phyloP scores from a whole-genome alignment of 2,888 invertebrate genomes.

The Cephonodes hylas region DNA sequence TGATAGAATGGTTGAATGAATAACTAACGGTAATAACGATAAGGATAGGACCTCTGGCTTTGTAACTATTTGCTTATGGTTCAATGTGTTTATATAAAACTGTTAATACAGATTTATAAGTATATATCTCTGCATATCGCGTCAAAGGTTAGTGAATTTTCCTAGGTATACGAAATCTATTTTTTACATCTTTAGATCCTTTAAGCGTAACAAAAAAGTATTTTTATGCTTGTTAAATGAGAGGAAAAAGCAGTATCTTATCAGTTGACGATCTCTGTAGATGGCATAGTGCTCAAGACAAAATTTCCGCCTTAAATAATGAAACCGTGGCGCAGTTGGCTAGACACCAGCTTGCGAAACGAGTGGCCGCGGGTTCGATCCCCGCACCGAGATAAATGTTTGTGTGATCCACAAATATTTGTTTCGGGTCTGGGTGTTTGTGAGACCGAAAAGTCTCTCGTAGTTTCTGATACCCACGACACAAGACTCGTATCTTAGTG shows the following conservation, averaged over 20 bases:
- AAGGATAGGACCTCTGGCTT: neutral
- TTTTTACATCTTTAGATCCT: too few relatives aligned
- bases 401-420: neutral
- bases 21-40: slow-evolving; percentile 12
- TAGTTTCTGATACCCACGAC: neutral
- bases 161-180: too few relatives aligned
- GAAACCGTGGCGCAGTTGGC: neutral
- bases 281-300: neutral
- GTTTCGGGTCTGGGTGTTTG: neutral
- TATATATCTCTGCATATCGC: neutral
- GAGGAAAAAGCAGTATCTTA: too few relatives aligned
- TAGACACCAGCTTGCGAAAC: neutral
- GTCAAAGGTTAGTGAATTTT: neutral
- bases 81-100: too few relatives aligned
- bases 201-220: neutral
- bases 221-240: neutral
- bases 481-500: too few relatives aligned
- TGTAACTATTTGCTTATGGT: neutral
- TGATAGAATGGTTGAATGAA: slow-evolving; percentile 21
- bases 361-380: too few relatives aligned
- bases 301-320: neutral
- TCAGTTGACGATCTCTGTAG: too few relatives aligned
- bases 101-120: too few relatives aligned
- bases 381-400: too few relatives aligned
- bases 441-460: neutral